These are phyloP conservation scores for Apantesis nais DNA, from an alignment of 2,888 invertebrate genomes.

Conservation along the genomic window DNA sequence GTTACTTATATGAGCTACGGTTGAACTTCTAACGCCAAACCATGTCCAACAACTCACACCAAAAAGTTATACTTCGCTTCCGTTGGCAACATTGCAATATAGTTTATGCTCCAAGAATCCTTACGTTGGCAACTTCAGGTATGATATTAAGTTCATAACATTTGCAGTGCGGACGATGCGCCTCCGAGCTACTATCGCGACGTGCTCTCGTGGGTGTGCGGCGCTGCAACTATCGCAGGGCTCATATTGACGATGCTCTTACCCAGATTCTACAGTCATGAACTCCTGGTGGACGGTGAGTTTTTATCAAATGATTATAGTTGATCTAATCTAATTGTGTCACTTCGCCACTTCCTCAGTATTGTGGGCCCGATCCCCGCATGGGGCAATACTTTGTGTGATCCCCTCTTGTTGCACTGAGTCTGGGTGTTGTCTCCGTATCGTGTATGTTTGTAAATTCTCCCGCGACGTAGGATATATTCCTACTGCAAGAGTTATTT, in stretches of 20 bases:
- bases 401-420: no score
- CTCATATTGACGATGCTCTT: constrained; percentile 65
- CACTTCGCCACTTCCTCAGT: no score
- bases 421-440: no score
- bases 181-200: constrained; percentile 66
- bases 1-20: no score
- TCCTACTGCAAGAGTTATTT: no score
- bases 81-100: not conserved
- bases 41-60: not conserved
- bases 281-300: constrained; percentile 54
- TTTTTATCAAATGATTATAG: not conserved
- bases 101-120: not conserved
- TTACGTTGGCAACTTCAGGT: not conserved
- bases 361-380: no score
- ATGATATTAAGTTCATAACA: not conserved
- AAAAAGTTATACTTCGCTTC: not conserved
- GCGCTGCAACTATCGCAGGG: constrained; percentile 65
- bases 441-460: no score
- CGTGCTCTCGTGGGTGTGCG: constrained; percentile 74
- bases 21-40: no score
- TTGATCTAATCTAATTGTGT: no score
- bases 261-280: constrained; percentile 58
- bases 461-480: no score
- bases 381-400: no score
- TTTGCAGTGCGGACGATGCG: constrained; percentile 69